Base-by-base conservation (phyloP, 2,888 invertebrate genomes). In the Microctonus brassicae region DNA sequence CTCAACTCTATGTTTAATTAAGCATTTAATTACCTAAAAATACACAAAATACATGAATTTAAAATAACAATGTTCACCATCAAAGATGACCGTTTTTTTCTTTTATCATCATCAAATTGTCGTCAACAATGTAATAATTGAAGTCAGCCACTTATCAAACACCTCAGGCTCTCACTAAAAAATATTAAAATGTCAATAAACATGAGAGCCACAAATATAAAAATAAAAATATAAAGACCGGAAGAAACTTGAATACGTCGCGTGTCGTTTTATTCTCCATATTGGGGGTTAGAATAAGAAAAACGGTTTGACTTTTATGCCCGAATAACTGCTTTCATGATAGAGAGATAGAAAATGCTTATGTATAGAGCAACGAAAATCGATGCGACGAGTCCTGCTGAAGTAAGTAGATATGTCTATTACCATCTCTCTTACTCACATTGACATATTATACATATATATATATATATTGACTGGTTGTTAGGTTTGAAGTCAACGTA, bases 321-420 rank as follows among this genome's bases (percentile, higher is more conserved):
- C n/a, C 55, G 26, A 55, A n/a, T 55, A 39, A 39, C 39, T 47
- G 47, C 17, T 47, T 47, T 20, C 17, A 7, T 47, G 9, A 47
- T 24, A 55, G 55, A 24, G 26, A 55, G 42, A 55, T 11, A 26
- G 22, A 55, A 22, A 55, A 26, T 55, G n/a, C 13, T 13, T 11
- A 17, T 33, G 58, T n/a, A n/a, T n/a, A 58, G 58, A n/a, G 29
- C 26, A 55, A 36, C 34, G 55, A 66, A 66, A 66, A 66, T 66
- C 66, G 26, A 66, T 57, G 47, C 36, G 53, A 55, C 53, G 33
- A 52, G 57, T 66, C 66, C 66, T 66, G 66, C 22, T 33, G 24
- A 65, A 65, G 24, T 66, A 36, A 57, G 20, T 33, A 42, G 22
- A 17, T 63, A 52, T 33, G 11, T 64, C 22, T 63, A 29, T 47